Percentiles rank a stretch among this genome's conserved stretches.
Evolutionary conservation across 2,888 invertebrate genomes (phyloP).

Genomic region (Clusia tigrina): DNA sequence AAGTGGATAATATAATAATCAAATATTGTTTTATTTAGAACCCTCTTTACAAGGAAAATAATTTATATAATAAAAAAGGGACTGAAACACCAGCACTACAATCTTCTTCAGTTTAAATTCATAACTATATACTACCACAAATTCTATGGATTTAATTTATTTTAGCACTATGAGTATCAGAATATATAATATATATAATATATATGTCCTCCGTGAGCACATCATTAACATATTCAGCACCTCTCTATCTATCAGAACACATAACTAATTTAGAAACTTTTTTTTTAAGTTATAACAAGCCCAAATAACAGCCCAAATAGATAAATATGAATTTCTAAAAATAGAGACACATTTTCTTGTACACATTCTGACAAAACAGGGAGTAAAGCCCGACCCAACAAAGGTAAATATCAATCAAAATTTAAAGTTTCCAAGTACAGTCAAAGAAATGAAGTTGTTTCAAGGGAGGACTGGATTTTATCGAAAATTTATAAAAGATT

Average conservation of each 20-base stretch:
- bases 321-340: neutral
- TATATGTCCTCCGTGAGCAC: neutral
- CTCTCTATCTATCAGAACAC: neutral
- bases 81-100: too few relatives aligned
- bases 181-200: too few relatives aligned
- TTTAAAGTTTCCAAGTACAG: neutral
- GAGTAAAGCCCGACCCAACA: neutral
- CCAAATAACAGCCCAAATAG: neutral
- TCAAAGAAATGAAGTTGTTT: neutral
- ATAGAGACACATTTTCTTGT: neutral
- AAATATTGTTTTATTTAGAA: too few relatives aligned
- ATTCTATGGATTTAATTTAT: too few relatives aligned
- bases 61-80: too few relatives aligned
- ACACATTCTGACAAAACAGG: neutral
- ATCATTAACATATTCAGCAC: neutral
- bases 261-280: neutral
- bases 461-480: neutral
- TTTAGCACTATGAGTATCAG: too few relatives aligned
- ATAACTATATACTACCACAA: too few relatives aligned
- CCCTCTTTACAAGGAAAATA: too few relatives aligned
- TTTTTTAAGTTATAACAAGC: neutral
- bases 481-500: constrained; percentile 12
- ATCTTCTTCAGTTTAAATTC: too few relatives aligned
- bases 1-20: too few relatives aligned
- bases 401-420: neutral